Percentiles rank a stretch among this genome's conserved stretches.
Conservation (phyloP, 2,113 vertebrate species). For the Lucifuga dentata region DNA sequence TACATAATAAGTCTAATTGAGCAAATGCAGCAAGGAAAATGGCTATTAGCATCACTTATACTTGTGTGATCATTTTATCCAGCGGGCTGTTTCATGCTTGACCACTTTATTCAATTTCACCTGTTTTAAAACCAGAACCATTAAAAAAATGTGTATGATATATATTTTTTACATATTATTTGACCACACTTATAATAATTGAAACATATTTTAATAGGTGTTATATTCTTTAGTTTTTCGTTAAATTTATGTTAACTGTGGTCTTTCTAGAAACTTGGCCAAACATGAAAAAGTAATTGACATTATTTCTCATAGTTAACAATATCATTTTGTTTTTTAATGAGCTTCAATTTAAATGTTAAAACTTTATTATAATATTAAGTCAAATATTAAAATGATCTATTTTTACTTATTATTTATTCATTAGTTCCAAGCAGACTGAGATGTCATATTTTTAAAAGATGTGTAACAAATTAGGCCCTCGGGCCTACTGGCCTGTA, state of each 20-base stretch:
- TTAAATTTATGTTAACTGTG: background rate
- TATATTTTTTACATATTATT: background rate
- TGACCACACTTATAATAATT: background rate
- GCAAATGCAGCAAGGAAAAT: background rate
- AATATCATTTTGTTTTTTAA: background rate
- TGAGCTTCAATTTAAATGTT: background rate
- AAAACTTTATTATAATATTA: background rate
- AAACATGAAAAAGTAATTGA: background rate
- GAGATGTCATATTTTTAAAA: background rate
- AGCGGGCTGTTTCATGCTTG: background rate
- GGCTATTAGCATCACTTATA: background rate
- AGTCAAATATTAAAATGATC: background rate
- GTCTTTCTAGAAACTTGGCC: background rate
- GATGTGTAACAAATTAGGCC: slow-evolving; percentile 5
- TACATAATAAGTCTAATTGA: slow-evolving; percentile 2
- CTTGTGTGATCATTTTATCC: background rate
- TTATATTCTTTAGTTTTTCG: slow-evolving; percentile 1
- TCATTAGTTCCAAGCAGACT: background rate
- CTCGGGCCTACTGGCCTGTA: slow-evolving; percentile 28
- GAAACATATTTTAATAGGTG: background rate
- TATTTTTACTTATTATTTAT: background rate
- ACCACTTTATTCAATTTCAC: background rate
- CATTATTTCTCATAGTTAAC: too few relatives aligned
- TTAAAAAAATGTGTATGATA: background rate
- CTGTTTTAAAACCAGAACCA: background rate